Percentiles rank a stretch among this genome's conserved stretches.
Evolutionary conservation across 2,113 vertebrate genomes (phyloP).

Genomic region (Corythornis vintsioides): DNA sequence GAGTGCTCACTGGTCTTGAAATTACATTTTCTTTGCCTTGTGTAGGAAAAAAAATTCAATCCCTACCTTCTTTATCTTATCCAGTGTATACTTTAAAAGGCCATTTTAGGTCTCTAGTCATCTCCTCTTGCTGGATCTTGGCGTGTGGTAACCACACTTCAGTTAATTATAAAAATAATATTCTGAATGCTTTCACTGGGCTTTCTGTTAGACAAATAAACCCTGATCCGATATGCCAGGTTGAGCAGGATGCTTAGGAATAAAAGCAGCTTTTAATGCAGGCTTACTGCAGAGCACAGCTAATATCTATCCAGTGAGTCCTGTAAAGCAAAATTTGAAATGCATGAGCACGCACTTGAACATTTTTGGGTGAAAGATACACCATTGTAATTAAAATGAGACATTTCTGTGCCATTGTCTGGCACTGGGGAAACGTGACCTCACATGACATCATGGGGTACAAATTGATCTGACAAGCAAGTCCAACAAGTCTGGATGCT

Average conservation of each 20-base stretch:
- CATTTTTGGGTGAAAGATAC: not conserved
- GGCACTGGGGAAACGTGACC: not conserved
- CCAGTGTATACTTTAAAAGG: not conserved
- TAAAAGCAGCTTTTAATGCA: not conserved
- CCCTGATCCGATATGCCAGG: not conserved
- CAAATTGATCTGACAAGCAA: not conserved
- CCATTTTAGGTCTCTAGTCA: not conserved
- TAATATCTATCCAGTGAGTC: not conserved
- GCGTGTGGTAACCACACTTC: not conserved
- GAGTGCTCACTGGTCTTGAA: not conserved
- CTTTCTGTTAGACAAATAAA: not conserved
- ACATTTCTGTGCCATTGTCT: not conserved
- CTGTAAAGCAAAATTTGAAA: not conserved
- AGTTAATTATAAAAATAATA: not conserved
- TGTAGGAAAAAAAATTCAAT: not conserved
- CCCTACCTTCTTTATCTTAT: not conserved
- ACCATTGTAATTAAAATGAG: not conserved
- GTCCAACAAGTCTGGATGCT: not conserved
- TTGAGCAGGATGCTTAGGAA: not conserved
- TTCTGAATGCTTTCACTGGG: not conserved
- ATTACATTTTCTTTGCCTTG: not conserved
- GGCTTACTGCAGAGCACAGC: not conserved
- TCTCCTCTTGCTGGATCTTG: not conserved
- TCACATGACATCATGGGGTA: not conserved
- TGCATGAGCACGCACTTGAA: not conserved